phyloP scores from a whole-genome alignment of 2,888 invertebrate genomes.

The Chrysopilus asiliformis region DNA sequence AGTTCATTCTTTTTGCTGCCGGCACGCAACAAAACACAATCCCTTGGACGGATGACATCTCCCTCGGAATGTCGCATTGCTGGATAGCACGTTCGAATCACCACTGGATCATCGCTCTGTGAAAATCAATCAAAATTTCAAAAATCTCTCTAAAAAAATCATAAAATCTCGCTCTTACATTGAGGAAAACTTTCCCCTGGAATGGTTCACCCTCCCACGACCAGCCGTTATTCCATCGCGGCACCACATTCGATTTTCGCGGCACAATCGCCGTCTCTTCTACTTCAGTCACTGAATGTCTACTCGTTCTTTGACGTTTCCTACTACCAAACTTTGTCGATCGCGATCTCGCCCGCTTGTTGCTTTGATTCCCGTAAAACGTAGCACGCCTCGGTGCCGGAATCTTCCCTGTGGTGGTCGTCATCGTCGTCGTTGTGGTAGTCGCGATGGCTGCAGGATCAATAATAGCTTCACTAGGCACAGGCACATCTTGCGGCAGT shows the following conservation, averaged over 20 bases:
- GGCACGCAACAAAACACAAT: slow-evolving; percentile 84
- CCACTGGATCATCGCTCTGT: slow-evolving; percentile 61
- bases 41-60: slow-evolving; percentile 70
- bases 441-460: too few species aligned
- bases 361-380: slow-evolving; percentile 32
- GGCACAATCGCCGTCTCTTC: slow-evolving; percentile 37
- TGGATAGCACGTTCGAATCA: slow-evolving; percentile 71
- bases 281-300: slow-evolving; percentile 19
- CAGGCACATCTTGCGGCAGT: too few species aligned
- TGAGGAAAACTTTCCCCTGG: slow-evolving; percentile 72
- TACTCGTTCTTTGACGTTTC: too few species aligned
- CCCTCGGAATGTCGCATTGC: slow-evolving; percentile 84
- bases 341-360: slow-evolving; percentile 29
- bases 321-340: too few species aligned
- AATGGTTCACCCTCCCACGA: slow-evolving; percentile 76
- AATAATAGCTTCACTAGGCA: too few species aligned
- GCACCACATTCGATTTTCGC: slow-evolving; percentile 37
- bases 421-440: neutral
- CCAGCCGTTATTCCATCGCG: slow-evolving; percentile 87
- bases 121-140: slow-evolving; percentile 18
- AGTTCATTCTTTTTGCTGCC: slow-evolving; percentile 70
- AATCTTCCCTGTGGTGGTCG: slow-evolving; percentile 20
- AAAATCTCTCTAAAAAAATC: neutral
- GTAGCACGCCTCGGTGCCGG: slow-evolving; percentile 29
- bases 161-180: slow-evolving; percentile 47